Percentiles rank a stretch among this genome's conserved stretches.
These are phyloP conservation scores for Acrossocheilus fasciatus DNA, from an alignment of 2,797 vertebrate species.

Conservation along the genomic window DNA sequence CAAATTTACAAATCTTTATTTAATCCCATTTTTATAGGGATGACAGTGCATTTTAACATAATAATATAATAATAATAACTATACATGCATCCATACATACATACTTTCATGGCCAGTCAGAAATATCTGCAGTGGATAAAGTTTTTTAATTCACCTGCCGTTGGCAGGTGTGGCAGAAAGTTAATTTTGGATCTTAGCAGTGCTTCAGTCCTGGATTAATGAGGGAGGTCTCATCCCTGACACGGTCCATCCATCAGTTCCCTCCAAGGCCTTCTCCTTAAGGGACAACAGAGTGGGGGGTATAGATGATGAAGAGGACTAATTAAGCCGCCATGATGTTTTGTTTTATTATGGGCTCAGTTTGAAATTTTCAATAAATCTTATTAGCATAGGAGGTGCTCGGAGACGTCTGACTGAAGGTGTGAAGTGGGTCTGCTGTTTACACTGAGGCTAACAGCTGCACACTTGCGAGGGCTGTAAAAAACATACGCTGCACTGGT, in stretches of 20 bases:
- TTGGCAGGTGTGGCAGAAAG: slow-evolving; percentile 24
- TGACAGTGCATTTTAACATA: not conserved
- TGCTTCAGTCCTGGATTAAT: slow-evolving; percentile 55
- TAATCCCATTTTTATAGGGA: not conserved
- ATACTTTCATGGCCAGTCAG: not conserved
- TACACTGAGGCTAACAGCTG: slow-evolving; percentile 71
- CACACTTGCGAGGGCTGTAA: slow-evolving; percentile 59
- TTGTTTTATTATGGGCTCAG: slow-evolving; percentile 51
- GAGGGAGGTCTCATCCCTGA: slow-evolving; percentile 51
- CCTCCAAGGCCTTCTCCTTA: slow-evolving; percentile 51
- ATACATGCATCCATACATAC: not conserved
- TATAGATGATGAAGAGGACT: slow-evolving; percentile 58
- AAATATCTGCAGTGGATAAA: not conserved
- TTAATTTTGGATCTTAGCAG: slow-evolving; percentile 16
- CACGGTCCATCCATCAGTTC: slow-evolving; percentile 58
- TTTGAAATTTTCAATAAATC: slow-evolving; percentile 61
- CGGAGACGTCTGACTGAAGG: slow-evolving; percentile 52
- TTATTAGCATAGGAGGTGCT: slow-evolving; percentile 57
- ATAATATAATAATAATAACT: not conserved
- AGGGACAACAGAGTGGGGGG: slow-evolving; percentile 48
- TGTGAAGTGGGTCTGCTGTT: slow-evolving; percentile 58
- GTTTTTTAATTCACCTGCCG: not conserved
- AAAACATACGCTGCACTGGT: slow-evolving; percentile 56
- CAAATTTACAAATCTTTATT: not conserved
- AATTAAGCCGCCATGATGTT: slow-evolving; percentile 62